A percentile compares a stretch with the other conserved stretches of the same genome.
These are phyloP conservation scores for Erinaceus europaeus DNA, from an alignment of 2,113 vertebrate genomes.

Conservation along the genomic window DNA sequence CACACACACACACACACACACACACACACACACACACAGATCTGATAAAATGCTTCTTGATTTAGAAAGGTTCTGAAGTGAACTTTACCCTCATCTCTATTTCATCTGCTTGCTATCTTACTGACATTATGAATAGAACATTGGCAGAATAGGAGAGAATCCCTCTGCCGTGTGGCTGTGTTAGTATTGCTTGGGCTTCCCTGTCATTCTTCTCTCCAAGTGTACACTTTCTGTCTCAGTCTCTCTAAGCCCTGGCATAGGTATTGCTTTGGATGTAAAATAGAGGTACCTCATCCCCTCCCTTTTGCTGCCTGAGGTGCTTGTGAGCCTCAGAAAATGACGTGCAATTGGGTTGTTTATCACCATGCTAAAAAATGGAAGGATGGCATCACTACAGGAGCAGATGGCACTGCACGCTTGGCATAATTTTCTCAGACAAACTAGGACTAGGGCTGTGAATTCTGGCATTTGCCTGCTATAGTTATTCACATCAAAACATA, in stretches of 20 bases:
- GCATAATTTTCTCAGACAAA: conserved; percentile 81
- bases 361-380: conserved; percentile 76
- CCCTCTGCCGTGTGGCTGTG: not conserved
- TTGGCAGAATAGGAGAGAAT: conserved; percentile 7
- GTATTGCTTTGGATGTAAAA: conserved; percentile 50
- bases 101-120: no score
- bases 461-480: conserved; percentile 79
- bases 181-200: not conserved
- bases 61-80: not conserved
- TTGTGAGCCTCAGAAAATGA: conserved; percentile 72
- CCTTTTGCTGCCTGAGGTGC: conserved; percentile 68
- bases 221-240: conserved; percentile 34
- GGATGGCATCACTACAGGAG: conserved; percentile 82
- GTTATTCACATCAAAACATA: conserved; percentile 75
- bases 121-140: not conserved
- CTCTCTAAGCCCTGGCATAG: conserved; percentile 43
- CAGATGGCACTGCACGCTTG: conserved; percentile 83
- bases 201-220: not conserved
- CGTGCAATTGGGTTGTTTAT: conserved; percentile 75
- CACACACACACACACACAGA: no score
- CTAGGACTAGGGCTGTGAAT: conserved; percentile 72
- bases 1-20: not conserved
- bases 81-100: fast-evolving
- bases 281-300: conserved; percentile 36
- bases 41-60: no score